Evolutionary conservation across 2,888 invertebrate species (phyloP), one percentile per base, ranked within the genome.

Genomic region (Cabera pusaria): DNA sequence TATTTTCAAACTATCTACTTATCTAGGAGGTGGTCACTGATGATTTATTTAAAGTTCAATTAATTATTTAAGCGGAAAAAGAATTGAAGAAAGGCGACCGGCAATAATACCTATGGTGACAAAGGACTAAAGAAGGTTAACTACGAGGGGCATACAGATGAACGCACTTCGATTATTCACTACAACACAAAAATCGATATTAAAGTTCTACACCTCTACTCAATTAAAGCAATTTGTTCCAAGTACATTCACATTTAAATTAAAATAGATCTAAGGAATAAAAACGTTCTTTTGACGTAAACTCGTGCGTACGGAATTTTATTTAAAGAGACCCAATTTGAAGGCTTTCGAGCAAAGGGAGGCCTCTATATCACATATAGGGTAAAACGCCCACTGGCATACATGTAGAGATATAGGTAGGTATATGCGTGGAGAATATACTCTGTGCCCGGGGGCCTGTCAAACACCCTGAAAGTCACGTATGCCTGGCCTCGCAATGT

Each of bases 391-490:
- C 72, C 72, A 71, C 74, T 72, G 71, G 61, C 67, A 76, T 63
- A 66, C 64, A 59, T 65, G 52, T 61, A 61, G 62, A 63, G 56
- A 52, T 45, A 34, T 53, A 54, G 58, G 32, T 36, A 46, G 58
- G 58, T 6, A 44, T 43, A 64, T 56, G 63, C 68, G 65, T 65
- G 60, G 63, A 64, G 72, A 62, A 73, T 55, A 73, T 69, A 72
- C 25, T 29, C 29, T 16, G 8, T 12, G 80, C 78, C 76, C 64
- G 63, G 72, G 75, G 84, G 77, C 78, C 77, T 79, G 82, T 79
- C 85, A 81, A 83, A 81, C 72, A 76, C 73, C 70, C 73, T 75
- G 77, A 76, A 80, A 86, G 85, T 83, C 86, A 87, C 87, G 86
- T 85, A 82, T 81, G 83, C 75, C 69, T 76, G 74, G 81, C 73